phyloP scores from a whole-genome alignment of 2,797 vertebrate species.

The Euthynnus affinis region DNA sequence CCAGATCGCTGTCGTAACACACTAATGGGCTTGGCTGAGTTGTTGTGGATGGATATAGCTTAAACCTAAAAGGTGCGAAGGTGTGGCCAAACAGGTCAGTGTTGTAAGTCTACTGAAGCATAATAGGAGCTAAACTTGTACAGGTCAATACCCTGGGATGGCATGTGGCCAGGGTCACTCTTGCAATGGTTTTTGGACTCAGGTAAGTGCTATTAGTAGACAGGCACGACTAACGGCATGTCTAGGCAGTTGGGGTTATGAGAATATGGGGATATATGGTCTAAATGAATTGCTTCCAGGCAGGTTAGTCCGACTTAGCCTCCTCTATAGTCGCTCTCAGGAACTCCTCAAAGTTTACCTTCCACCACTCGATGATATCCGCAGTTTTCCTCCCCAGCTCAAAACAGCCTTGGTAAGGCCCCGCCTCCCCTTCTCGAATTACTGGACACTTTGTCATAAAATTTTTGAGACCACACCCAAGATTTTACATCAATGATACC shows the following conservation, averaged over 20 bases:
- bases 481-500: too few relatives aligned
- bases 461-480: too few relatives aligned
- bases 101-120: constrained; percentile 41
- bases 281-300: constrained; percentile 54
- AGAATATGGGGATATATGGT: neutral
- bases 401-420: neutral
- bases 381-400: neutral
- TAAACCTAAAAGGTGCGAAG: constrained; percentile 29
- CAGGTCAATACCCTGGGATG: constrained; percentile 38
- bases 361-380: neutral
- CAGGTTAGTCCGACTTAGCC: constrained; percentile 6
- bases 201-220: constrained; percentile 51
- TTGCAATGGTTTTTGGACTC: constrained; percentile 41
- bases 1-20: constrained; percentile 21
- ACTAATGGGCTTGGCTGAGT: constrained; percentile 40
- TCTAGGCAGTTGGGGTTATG: constrained; percentile 24
- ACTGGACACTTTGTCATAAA: neutral
- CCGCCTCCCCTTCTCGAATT: neutral
- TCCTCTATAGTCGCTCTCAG: neutral
- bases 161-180: constrained; percentile 44
- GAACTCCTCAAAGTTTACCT: neutral
- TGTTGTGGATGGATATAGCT: constrained; percentile 19
- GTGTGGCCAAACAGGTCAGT: constrained; percentile 37
- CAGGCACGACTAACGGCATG: constrained; percentile 41
- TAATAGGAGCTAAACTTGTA: constrained; percentile 39